Evolutionary conservation across 2,113 vertebrate genomes (phyloP).

Genomic region (Ammodramus savannarum): DNA sequence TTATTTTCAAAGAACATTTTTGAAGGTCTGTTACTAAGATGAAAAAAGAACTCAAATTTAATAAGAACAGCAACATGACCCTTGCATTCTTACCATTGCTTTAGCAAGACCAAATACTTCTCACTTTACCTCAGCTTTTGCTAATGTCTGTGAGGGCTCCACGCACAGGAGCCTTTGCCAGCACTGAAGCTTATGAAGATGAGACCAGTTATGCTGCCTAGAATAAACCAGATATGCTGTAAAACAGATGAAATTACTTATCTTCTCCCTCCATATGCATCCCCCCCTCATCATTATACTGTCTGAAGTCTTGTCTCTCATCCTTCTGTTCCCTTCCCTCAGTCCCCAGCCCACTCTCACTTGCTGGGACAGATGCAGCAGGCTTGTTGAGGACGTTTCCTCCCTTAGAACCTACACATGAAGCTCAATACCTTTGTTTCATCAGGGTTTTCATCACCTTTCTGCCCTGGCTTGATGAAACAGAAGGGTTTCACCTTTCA

Average conservation of each 20-base stretch:
- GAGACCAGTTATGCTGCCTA: neutral
- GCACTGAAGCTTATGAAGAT: neutral
- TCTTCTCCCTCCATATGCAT: neutral
- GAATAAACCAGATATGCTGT: neutral
- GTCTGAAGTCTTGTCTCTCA: neutral
- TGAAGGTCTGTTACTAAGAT: neutral
- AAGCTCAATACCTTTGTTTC: neutral
- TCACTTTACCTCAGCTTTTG: conserved; percentile 8
- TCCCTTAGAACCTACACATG: neutral
- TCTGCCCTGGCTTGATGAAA: neutral
- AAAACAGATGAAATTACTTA: neutral
- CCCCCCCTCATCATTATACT: neutral
- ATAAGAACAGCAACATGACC: conserved; percentile 26
- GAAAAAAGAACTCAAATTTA: conserved; percentile 33
- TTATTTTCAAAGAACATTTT: conserved; percentile 21
- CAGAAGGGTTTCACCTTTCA: neutral
- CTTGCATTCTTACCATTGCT: conserved; percentile 25
- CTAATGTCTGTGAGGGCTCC: neutral
- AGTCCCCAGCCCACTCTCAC: neutral
- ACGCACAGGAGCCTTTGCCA: neutral
- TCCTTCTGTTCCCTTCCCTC: neutral
- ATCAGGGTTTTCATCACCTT: neutral
- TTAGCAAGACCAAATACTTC: conserved; percentile 11
- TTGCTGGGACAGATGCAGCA: neutral
- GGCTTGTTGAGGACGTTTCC: neutral